phyloP scores from a whole-genome alignment of 2,113 vertebrate species.

The Galeopterus variegatus region DNA sequence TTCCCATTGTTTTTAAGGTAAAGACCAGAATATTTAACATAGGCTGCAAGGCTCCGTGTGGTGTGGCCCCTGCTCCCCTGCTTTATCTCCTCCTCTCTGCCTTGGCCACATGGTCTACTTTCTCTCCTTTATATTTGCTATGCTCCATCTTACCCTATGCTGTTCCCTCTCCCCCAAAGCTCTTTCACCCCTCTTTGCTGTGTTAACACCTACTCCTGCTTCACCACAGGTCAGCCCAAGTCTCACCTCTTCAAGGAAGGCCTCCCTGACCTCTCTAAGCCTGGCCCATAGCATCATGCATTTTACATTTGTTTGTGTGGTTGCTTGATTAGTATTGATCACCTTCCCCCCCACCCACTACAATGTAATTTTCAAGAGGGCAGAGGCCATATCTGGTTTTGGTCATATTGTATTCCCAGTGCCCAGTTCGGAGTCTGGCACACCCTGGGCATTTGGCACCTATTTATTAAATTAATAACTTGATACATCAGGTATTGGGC shows the following conservation, averaged over 20 bases:
- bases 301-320: not conserved
- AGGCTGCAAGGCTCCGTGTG: not conserved
- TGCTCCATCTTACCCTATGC: not conserved
- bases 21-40: not conserved
- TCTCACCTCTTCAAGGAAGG: conserved; percentile 14
- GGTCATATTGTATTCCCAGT: not conserved
- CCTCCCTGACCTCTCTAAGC: not conserved
- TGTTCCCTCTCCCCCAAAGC: not conserved
- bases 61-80: not conserved
- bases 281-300: not conserved
- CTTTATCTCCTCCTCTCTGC: not conserved
- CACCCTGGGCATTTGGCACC: not conserved
- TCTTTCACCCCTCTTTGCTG: not conserved
- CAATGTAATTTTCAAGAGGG: not conserved
- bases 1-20: conserved; percentile 21
- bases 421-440: not conserved
- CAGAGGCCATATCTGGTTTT: not conserved
- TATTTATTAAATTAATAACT: conserved; percentile 56
- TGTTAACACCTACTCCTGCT: not conserved
- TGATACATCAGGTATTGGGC: not conserved
- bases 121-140: not conserved
- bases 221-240: not conserved
- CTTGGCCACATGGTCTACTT: not conserved
- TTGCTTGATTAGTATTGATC: not conserved
- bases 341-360: not conserved